A percentile compares a stretch with the other conserved stretches of the same genome.
Conservation (phyloP, 1,140 invertebrate genomes). For the Anoplophora glabripennis region DNA sequence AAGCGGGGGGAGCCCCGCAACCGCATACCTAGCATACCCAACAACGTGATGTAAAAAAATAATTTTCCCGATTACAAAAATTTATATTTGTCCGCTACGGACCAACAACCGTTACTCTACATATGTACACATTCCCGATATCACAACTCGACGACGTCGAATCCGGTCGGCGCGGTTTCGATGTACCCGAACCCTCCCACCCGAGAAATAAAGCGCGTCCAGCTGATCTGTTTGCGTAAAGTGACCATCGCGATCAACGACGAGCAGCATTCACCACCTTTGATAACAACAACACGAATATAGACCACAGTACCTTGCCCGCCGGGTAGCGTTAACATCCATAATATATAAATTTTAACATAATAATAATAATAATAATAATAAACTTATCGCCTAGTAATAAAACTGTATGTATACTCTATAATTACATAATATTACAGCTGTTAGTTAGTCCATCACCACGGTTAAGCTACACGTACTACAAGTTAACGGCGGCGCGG, state of each 20-base stretch:
- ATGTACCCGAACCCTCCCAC: neutral
- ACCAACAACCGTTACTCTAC: conserved; percentile 11
- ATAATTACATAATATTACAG: conserved; percentile 44
- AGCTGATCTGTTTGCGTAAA: conserved; percentile 17
- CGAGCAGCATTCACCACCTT: neutral
- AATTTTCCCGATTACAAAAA: neutral
- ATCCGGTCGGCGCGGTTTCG: neutral
- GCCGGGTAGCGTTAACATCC: conserved; percentile 34
- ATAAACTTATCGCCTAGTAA: conserved; percentile 37
- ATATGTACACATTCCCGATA: conserved; percentile 13
- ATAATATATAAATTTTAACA: conserved; percentile 41
- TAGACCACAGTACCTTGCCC: conserved; percentile 47
- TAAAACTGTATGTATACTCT: conserved; percentile 34
- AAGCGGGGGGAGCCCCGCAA: too few species aligned
- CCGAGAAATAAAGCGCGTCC: neutral
- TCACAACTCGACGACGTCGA: neutral
- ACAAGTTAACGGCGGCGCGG: conserved; percentile 7
- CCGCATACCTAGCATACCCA: too few species aligned
- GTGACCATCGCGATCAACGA: neutral
- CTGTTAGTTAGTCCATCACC: conserved; percentile 45
- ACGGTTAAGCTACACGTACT: conserved; percentile 41
- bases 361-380: conserved; percentile 35
- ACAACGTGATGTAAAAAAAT: conserved; percentile 19
- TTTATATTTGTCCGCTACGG: neutral
- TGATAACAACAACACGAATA: conserved; percentile 28